Evolutionary conservation across 2,888 invertebrate genomes (phyloP).

Genomic region (Protonemura montana): DNA sequence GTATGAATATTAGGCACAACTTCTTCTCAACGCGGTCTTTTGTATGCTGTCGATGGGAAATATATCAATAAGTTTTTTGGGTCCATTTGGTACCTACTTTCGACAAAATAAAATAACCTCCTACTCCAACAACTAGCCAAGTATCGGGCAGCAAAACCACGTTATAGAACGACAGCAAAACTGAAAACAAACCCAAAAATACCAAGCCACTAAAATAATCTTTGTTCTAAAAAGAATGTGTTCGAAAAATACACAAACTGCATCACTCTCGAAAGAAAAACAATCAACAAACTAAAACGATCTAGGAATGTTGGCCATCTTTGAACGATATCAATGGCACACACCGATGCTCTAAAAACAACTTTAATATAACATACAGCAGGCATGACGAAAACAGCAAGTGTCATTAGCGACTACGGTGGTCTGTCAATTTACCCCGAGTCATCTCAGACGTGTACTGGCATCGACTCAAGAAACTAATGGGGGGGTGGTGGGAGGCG

Average conservation of each 20-base stretch:
- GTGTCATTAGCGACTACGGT: background rate
- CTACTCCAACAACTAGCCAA: no score
- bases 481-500: background rate
- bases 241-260: background rate
- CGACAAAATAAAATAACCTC: no score
- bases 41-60: no score
- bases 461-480: background rate
- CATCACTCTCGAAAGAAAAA: constrained; percentile 3
- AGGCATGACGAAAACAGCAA: background rate
- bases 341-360: background rate
- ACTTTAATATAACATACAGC: background rate
- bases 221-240: background rate
- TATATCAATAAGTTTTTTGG: no score
- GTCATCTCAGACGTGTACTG: background rate
- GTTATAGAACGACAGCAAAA: no score
- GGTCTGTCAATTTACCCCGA: background rate
- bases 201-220: background rate
- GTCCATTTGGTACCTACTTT: no score
- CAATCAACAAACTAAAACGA: background rate
- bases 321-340: background rate
- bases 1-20: no score
- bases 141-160: no score
- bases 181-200: background rate
- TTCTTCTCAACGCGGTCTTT: no score
- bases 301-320: background rate